Evolutionary conservation across 1,140 invertebrate genomes (phyloP).

Genomic region (Drosophila insularis): DNA sequence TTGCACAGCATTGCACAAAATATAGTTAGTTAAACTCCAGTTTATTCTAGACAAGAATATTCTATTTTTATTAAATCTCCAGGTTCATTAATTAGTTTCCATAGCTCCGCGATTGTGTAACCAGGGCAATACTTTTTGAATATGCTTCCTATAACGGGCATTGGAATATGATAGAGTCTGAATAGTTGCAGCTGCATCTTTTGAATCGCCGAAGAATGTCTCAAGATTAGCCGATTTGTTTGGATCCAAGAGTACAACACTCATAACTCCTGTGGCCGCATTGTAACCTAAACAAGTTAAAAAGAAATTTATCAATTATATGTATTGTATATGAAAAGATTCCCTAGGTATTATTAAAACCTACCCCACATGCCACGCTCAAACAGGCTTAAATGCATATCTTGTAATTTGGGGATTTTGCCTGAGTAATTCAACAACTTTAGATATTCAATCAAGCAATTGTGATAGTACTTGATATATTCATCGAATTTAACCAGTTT

Average conservation of each 20-base stretch:
- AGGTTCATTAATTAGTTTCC: slow-evolving; percentile 10
- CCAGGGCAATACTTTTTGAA: slow-evolving; percentile 63
- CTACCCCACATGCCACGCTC: slow-evolving; percentile 61
- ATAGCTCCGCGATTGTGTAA: slow-evolving; percentile 60
- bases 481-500: slow-evolving; percentile 74
- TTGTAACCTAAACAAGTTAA: slow-evolving; percentile 27
- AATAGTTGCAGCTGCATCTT: slow-evolving; percentile 42
- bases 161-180: slow-evolving; percentile 59
- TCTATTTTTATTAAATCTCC: too few species aligned
- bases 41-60: too few species aligned
- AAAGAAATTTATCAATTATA: too few species aligned
- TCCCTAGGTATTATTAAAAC: neutral
- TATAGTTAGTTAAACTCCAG: too few species aligned
- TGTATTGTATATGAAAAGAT: too few species aligned
- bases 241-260: slow-evolving; percentile 64
- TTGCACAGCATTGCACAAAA: too few species aligned
- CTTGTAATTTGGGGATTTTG: slow-evolving; percentile 47
- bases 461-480: slow-evolving; percentile 67
- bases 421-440: slow-evolving; percentile 59
- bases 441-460: slow-evolving; percentile 51
- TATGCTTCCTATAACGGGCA: slow-evolving; percentile 62
- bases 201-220: slow-evolving; percentile 47
- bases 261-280: slow-evolving; percentile 62
- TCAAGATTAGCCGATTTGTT: slow-evolving; percentile 59
- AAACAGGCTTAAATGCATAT: slow-evolving; percentile 50